phyloP scores from a whole-genome alignment of 2,797 vertebrate species.

The Ptychadena robeensis region DNA sequence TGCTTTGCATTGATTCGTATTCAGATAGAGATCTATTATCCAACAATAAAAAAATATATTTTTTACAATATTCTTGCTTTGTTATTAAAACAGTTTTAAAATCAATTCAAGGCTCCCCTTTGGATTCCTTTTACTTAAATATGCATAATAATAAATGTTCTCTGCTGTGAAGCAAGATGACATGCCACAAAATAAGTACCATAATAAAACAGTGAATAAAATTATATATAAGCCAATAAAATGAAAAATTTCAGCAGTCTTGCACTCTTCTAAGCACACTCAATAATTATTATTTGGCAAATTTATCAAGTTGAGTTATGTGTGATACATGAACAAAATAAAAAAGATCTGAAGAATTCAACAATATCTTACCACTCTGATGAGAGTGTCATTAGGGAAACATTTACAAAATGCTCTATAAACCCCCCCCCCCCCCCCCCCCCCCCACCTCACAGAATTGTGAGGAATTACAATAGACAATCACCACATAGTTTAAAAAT shows the following conservation, averaged over 20 bases:
- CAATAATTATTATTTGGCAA: neutral
- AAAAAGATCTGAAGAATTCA: neutral
- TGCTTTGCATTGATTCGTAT: neutral
- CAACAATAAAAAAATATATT: neutral
- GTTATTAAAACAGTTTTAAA: neutral
- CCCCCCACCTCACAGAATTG: too few species aligned
- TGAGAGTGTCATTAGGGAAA: neutral
- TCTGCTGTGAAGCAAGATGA: neutral
- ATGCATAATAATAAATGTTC: neutral
- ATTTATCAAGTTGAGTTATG: neutral
- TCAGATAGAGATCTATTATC: neutral
- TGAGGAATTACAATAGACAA: too few species aligned
- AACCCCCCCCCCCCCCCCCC: too few species aligned
- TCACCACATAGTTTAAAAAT: too few species aligned
- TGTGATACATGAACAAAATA: neutral
- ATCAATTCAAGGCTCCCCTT: neutral
- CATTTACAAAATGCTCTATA: too few species aligned
- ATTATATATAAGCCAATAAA: neutral
- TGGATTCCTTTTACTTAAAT: neutral
- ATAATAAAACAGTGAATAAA: neutral
- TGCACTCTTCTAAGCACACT: neutral
- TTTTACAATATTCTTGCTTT: neutral
- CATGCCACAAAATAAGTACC: neutral
- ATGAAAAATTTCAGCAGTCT: neutral
- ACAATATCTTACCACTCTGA: neutral